These are phyloP conservation scores for Phalloptychus januarius DNA, from an alignment of 2,797 vertebrate genomes.

Conservation along the genomic window DNA sequence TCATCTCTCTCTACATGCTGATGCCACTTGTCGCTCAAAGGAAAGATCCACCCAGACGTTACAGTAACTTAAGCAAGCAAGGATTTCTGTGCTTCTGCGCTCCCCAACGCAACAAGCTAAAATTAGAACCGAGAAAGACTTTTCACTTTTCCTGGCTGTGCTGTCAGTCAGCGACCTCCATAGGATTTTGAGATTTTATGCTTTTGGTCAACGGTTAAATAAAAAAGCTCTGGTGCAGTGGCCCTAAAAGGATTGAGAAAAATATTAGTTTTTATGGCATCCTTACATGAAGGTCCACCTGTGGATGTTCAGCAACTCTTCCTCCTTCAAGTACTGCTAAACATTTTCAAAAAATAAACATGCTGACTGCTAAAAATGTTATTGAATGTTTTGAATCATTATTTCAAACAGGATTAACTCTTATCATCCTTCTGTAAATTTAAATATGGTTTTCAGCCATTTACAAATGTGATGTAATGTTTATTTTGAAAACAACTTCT, in stretches of 20 bases:
- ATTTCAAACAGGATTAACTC: not conserved
- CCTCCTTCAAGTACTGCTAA: not conserved
- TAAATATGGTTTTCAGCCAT: not conserved
- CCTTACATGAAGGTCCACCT: not conserved
- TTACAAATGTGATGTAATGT: not conserved
- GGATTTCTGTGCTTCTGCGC: constrained; percentile 8
- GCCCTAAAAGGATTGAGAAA: not conserved
- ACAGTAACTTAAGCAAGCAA: constrained; percentile 20
- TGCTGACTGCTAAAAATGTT: not conserved
- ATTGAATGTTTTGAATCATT: not conserved
- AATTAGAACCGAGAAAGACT: constrained; percentile 60
- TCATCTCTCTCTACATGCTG: constrained; percentile 1
- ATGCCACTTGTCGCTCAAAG: not conserved
- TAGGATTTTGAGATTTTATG: constrained; percentile 10
- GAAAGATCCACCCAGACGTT: not conserved
- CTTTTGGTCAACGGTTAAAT: constrained; percentile 33
- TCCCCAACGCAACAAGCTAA: constrained; percentile 42
- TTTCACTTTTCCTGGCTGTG: constrained; percentile 56
- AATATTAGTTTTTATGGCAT: not conserved
- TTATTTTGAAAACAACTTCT: not conserved
- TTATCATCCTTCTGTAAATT: not conserved
- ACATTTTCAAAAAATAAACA: not conserved
- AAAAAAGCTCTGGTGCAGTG: constrained; percentile 5
- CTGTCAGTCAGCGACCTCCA: constrained; percentile 44
- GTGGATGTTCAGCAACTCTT: not conserved